Evolutionary conservation across 2,113 vertebrate species (phyloP).

Genomic region (Ginglymostoma cirratum): DNA sequence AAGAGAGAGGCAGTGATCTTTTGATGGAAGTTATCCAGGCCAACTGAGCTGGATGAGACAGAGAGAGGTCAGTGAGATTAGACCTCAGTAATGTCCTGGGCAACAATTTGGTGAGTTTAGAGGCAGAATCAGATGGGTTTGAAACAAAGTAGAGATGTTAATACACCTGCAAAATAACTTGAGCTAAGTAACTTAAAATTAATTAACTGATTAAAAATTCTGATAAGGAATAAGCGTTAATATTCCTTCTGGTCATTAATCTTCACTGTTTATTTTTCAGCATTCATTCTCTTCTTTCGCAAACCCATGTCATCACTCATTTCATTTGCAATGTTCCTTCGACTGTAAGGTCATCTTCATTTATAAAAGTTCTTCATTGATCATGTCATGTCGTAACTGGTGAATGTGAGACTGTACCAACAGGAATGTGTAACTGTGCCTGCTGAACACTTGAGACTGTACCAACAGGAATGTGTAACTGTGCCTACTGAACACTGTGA

Average conservation of each 20-base stretch:
- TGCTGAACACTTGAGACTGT: neutral
- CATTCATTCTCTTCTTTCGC: constrained; percentile 37
- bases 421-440: too few species aligned
- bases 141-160: neutral
- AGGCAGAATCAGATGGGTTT: neutral
- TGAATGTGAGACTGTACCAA: neutral
- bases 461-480: neutral
- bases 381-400: rapidly evolving
- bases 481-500: too few species aligned
- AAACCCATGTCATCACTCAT: constrained; percentile 39
- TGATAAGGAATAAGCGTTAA: neutral
- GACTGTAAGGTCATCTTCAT: constrained; percentile 45
- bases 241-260: constrained; percentile 8
- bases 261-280: constrained; percentile 42
- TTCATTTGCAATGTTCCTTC: constrained; percentile 40
- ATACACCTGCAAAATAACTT: neutral
- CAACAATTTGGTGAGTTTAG: neutral
- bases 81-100: neutral
- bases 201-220: neutral
- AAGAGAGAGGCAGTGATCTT: neutral
- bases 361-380: neutral
- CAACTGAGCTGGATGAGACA: neutral
- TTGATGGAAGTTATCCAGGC: neutral
- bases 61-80: neutral
- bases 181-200: neutral